Conservation (phyloP, 2,797 vertebrate species). For the Cossypha polioptera region DNA sequence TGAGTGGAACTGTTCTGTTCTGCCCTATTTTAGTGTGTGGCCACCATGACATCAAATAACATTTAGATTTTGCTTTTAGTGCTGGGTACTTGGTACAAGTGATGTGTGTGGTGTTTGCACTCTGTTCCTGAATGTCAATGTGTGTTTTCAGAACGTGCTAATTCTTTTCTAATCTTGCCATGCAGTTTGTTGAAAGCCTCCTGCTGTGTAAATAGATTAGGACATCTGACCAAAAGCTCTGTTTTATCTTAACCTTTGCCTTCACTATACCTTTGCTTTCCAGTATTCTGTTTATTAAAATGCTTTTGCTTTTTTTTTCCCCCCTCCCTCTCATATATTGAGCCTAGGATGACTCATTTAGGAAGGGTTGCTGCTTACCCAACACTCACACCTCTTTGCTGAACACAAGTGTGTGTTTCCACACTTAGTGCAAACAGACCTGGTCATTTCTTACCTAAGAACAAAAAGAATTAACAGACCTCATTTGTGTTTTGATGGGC, state of each 20-base stretch:
- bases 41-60: neutral
- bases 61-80: neutral
- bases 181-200: neutral
- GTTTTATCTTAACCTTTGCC: neutral
- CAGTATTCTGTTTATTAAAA: neutral
- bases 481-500: neutral
- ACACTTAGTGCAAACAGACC: neutral
- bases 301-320: accelerated
- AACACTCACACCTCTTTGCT: neutral
- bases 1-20: neutral
- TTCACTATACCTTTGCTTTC: neutral
- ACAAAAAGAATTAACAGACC: neutral
- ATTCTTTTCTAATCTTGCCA: neutral
- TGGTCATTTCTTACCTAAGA: neutral
- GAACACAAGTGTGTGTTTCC: neutral
- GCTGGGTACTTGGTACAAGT: neutral
- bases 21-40: neutral
- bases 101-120: neutral
- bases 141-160: neutral
- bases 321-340: accelerated
- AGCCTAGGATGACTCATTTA: neutral
- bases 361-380: neutral
- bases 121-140: neutral
- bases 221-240: neutral
- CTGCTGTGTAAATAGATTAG: neutral